phyloP scores from a whole-genome alignment of 2,888 invertebrate species.

The Arctia plantaginis region DNA sequence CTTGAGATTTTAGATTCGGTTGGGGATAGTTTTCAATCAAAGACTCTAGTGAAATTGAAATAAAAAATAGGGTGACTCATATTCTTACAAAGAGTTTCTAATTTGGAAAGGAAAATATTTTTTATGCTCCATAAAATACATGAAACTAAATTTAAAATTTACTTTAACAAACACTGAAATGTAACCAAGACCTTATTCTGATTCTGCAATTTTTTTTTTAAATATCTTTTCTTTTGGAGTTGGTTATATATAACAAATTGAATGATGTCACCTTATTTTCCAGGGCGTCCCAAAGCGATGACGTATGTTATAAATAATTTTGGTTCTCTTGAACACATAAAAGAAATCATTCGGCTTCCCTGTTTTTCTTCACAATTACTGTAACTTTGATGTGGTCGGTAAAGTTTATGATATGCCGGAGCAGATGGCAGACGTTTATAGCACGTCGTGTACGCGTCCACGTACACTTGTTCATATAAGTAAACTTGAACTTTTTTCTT shows the following conservation, averaged over 20 bases:
- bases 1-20: not conserved
- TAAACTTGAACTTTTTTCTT: not conserved
- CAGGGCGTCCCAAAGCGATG: not conserved
- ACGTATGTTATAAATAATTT: not conserved
- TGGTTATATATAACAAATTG: not conserved
- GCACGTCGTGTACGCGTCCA: slow-evolving; percentile 16
- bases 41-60: too few species aligned
- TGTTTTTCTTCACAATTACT: slow-evolving; percentile 46
- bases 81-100: not conserved
- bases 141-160: too few species aligned
- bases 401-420: slow-evolving; percentile 41
- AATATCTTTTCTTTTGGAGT: not conserved
- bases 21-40: too few species aligned
- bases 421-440: slow-evolving; percentile 37
- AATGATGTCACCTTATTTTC: not conserved
- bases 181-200: too few species aligned
- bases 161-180: too few species aligned
- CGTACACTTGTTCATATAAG: not conserved
- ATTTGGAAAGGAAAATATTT: too few species aligned
- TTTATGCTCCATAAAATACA: too few species aligned
- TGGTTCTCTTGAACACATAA: slow-evolving; percentile 39
- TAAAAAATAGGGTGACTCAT: not conserved
- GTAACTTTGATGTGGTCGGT: slow-evolving; percentile 46
- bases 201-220: too few species aligned
- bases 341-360: slow-evolving; percentile 28